A percentile compares a stretch with the other conserved stretches of the same genome.
Conservation (phyloP, 2,888 invertebrate species). For the Aphodius granarius region DNA sequence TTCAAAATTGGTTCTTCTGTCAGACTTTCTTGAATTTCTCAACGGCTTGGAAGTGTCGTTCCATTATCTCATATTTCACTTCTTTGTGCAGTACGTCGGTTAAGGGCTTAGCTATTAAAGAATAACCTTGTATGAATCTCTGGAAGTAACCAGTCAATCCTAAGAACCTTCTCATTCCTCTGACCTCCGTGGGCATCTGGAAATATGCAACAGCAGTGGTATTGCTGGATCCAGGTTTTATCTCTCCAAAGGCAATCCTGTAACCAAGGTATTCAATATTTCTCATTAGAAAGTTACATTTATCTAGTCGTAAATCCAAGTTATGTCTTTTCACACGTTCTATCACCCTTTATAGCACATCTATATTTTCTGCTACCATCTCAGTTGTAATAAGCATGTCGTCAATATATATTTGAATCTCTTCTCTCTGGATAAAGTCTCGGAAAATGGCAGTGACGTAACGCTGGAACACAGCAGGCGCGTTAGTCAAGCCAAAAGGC, state of each 20-base stretch:
- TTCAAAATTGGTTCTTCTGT: constrained; percentile 11
- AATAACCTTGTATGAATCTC: constrained; percentile 13
- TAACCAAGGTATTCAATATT: constrained; percentile 11
- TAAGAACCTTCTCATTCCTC: constrained; percentile 6
- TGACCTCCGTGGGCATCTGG: background rate
- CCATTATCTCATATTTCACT: background rate
- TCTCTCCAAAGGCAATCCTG: background rate
- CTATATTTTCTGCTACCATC: constrained; percentile 27
- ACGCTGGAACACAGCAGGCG: too few relatives aligned
- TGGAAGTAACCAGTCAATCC: constrained; percentile 12
- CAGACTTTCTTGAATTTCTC: background rate
- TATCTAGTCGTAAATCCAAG: constrained; percentile 5
- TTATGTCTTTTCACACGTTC: background rate
- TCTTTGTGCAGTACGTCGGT: constrained; percentile 6
- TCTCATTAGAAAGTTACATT: constrained; percentile 12
- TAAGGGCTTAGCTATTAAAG: constrained; percentile 16
- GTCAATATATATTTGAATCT: constrained; percentile 30
- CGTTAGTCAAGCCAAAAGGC: constrained; percentile 38
- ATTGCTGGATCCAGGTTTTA: constrained; percentile 1
- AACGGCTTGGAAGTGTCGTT: constrained; percentile 3
- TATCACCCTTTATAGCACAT: constrained; percentile 17
- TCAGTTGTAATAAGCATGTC: constrained; percentile 29
- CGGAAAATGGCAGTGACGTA: constrained; percentile 22
- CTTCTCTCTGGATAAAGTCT: constrained; percentile 20
- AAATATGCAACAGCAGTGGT: background rate